Conservation (phyloP, 1,140 invertebrate species). For the Aphelinus certus region DNA sequence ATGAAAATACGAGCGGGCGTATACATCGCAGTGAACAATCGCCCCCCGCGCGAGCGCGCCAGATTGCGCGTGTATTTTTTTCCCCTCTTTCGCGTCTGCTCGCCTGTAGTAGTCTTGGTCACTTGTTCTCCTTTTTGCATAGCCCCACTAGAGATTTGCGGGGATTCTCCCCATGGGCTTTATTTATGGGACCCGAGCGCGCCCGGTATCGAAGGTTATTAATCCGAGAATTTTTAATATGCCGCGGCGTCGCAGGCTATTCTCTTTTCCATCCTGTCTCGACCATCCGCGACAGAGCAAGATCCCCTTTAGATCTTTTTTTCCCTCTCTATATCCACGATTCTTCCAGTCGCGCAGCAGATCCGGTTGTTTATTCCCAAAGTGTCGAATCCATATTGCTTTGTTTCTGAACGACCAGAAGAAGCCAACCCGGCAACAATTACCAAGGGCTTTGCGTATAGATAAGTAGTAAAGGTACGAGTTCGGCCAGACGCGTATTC, state of each 20-base stretch:
- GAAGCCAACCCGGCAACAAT: too few relatives aligned
- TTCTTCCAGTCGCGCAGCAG: too few relatives aligned
- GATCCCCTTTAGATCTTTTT: too few relatives aligned
- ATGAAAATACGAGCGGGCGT: not conserved
- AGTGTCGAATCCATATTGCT: too few relatives aligned
- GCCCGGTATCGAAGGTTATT: conserved; percentile 23
- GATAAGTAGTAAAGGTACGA: too few relatives aligned
- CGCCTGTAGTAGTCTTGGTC: not conserved
- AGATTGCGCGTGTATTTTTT: not conserved
- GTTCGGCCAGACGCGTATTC: too few relatives aligned
- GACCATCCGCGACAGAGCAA: too few relatives aligned
- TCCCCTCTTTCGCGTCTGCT: not conserved
- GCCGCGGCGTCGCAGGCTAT: not conserved
- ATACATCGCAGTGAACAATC: conserved; percentile 12
- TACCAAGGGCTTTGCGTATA: too few relatives aligned
- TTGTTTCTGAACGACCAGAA: too few relatives aligned
- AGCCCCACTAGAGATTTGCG: not conserved
- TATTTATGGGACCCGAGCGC: conserved; percentile 9
- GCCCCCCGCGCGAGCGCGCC: not conserved
- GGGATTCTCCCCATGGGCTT: conserved; percentile 2
- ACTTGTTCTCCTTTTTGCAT: not conserved
- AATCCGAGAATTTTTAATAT: conserved; percentile 17
- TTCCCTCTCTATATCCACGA: too few relatives aligned
- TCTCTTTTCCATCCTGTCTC: too few relatives aligned
- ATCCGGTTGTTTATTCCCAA: too few relatives aligned